Evolutionary conservation across 2,888 invertebrate genomes (phyloP), one percentile per base, ranked within the genome.

Genomic region (Eubasilissa splendida): DNA sequence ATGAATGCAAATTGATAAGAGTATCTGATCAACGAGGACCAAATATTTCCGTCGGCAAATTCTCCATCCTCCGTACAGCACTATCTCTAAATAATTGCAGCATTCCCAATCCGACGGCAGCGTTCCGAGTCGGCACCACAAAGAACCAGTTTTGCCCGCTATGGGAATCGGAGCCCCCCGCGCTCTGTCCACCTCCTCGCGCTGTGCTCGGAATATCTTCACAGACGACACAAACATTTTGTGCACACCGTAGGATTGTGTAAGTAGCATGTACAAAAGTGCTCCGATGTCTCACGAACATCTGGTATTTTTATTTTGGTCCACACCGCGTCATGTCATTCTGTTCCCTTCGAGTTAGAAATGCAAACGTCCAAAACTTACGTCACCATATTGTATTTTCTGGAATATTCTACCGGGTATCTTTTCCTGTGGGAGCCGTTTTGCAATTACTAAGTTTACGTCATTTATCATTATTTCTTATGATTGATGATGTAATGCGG

Each of bases 141-240:
- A 71, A 71, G 71, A 71, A 71, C 71, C 71, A 54, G 71, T 71
- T 71, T 22, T 71, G 71, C 71, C 71, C 71, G 71, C 54, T 71
- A 71, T 71, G 71, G 71, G 71, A 54, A 71, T 54, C 54, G 52
- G 10, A 1, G 71, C 53, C 31, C 12, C 22, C 33, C 71, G 22
- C 71, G 22, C 31, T 22, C 10, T 7, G 31, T n/a, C 9, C 65
- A 8, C 10, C 54, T 53, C 3, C 33, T 53, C 54, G 53, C 71
- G 9, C 11, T 54, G 42, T 10, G n/a, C 68, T 33, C 71, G 11
- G 33, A 22, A 71, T 54, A 31, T 56, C 70, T 54, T 33, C 71
- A 22, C 11, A 68, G 3, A 66, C 42, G 4, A 3, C 42, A 8
- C 12, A 42, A 4, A 50, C 14, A 68, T 52, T 50, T 68, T 9